Percentiles rank a stretch among this genome's conserved stretches.
These are phyloP conservation scores for Trichopria drosophilae DNA, from an alignment of 2,888 invertebrate genomes.

Conservation along the genomic window DNA sequence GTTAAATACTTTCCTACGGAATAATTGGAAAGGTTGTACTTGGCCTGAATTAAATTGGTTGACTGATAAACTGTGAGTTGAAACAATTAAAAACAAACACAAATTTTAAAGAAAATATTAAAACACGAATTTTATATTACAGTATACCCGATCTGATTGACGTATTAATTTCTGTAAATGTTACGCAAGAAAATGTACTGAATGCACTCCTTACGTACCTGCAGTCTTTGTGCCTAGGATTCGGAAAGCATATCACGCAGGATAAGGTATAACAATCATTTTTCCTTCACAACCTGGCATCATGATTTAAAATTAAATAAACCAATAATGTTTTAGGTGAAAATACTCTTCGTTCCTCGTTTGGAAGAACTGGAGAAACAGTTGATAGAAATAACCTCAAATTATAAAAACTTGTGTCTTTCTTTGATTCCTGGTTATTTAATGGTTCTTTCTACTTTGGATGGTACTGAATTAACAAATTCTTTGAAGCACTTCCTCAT, in stretches of 20 bases:
- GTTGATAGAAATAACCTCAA: background rate
- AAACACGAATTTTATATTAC: conserved; percentile 40
- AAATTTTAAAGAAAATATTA: conserved; percentile 14
- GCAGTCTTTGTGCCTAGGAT: conserved; percentile 66
- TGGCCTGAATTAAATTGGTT: conserved; percentile 77
- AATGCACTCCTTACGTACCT: conserved; percentile 63
- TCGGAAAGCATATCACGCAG: conserved; percentile 68
- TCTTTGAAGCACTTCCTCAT: conserved; percentile 65
- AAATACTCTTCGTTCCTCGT: background rate
- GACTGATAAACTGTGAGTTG: conserved; percentile 65
- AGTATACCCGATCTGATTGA: conserved; percentile 66
- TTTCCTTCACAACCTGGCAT: background rate
- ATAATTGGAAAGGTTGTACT: conserved; percentile 59
- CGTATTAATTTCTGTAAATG: conserved; percentile 62
- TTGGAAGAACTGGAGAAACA: background rate
- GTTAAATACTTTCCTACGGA: conserved; percentile 62
- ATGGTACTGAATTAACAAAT: conserved; percentile 60
- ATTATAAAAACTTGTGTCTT: conserved; percentile 60
- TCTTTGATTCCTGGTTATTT: conserved; percentile 67
- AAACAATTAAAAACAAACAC: background rate
- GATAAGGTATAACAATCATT: conserved; percentile 51
- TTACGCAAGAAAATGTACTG: conserved; percentile 61
- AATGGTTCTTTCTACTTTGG: conserved; percentile 62
- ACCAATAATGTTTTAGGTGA: conserved; percentile 5
- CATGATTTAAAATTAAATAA: conserved; percentile 3